phyloP scores from a whole-genome alignment of 2,113 vertebrate species.

The Chrysemys picta region DNA sequence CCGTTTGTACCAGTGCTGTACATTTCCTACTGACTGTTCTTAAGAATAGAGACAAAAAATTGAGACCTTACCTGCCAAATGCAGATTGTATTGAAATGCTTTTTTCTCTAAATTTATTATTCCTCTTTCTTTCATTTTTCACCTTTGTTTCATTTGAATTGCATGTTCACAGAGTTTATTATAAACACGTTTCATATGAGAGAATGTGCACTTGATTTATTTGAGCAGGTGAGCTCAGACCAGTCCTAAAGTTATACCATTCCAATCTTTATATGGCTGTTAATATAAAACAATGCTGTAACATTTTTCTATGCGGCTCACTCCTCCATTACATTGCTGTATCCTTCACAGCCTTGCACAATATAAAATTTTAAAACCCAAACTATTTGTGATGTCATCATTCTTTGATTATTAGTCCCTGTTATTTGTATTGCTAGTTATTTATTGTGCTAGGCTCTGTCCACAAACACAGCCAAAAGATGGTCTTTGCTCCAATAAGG shows the following conservation, averaged over 20 bases:
- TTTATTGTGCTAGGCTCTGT: conserved; percentile 35
- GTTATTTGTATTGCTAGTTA: background rate
- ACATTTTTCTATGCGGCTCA: background rate
- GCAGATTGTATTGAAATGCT: background rate
- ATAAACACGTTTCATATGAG: background rate
- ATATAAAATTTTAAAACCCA: background rate
- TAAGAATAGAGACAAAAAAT: background rate
- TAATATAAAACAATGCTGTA: background rate
- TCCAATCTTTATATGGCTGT: background rate
- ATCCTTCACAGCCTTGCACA: background rate
- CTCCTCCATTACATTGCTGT: background rate
- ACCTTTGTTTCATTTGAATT: background rate
- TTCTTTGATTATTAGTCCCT: background rate
- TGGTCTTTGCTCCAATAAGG: background rate
- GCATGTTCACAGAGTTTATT: background rate
- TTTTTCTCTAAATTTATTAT: background rate
- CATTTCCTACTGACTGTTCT: background rate
- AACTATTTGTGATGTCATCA: background rate
- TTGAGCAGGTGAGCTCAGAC: background rate
- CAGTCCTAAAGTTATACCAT: background rate
- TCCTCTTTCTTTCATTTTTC: background rate
- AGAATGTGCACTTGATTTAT: background rate
- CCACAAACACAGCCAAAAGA: conserved; percentile 11
- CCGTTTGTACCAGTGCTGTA: background rate
- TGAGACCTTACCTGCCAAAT: background rate